Evolutionary conservation across 2,797 vertebrate genomes (phyloP).

Genomic region (Cuniculus paca): DNA sequence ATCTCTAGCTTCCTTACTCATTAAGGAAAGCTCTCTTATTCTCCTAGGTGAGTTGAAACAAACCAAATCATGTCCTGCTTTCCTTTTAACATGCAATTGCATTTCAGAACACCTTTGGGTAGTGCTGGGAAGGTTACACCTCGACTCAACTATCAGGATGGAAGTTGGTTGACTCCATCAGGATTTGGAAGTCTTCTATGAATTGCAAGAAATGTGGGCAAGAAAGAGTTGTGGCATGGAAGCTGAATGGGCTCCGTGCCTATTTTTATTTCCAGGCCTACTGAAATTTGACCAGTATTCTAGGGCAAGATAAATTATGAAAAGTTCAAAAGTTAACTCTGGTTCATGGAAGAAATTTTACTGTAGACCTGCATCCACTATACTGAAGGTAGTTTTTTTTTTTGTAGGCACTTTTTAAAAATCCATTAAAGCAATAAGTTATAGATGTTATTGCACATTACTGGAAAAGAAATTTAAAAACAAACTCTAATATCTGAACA

Average conservation of each 20-base stretch:
- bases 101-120: slow-evolving; percentile 32
- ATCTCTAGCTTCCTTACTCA: slow-evolving; percentile 13
- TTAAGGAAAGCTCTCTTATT: neutral
- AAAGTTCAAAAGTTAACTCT: slow-evolving; percentile 14
- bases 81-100: slow-evolving; percentile 37
- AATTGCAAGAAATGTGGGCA: slow-evolving; percentile 29
- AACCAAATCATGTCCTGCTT: neutral
- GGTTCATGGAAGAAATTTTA: neutral
- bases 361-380: neutral
- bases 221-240: neutral
- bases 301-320: slow-evolving; percentile 38
- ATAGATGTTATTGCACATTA: slow-evolving; percentile 20
- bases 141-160: slow-evolving; percentile 28
- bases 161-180: neutral
- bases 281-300: slow-evolving; percentile 36
- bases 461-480: slow-evolving; percentile 65
- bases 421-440: slow-evolving; percentile 57
- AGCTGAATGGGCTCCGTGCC: neutral
- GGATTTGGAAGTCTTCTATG: neutral
- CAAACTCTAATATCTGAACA: slow-evolving; percentile 63
- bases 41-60: neutral
- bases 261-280: slow-evolving; percentile 14
- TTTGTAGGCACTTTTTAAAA: slow-evolving; percentile 44
- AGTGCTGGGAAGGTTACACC: slow-evolving; percentile 6
- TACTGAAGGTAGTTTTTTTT: neutral